Evolutionary conservation across 2,113 vertebrate genomes (phyloP).

Genomic region (Orthonyx spaldingii): DNA sequence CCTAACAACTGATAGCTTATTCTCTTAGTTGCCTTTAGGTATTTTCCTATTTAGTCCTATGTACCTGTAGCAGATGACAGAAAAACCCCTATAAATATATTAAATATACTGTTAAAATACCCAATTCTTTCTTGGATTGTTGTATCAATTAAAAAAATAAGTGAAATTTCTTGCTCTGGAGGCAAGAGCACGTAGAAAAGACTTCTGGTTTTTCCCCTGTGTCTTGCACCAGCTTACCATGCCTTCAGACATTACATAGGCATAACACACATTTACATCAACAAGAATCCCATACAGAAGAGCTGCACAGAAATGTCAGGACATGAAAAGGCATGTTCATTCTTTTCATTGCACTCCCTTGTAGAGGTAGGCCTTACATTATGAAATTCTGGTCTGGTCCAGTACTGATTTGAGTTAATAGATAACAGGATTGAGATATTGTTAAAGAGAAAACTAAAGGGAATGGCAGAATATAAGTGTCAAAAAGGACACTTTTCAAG

Average conservation of each 20-base stretch:
- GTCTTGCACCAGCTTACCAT: background rate
- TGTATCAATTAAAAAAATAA: background rate
- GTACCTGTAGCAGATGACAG: background rate
- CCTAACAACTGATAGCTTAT: background rate
- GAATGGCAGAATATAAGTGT: background rate
- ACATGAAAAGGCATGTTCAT: background rate
- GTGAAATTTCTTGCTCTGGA: background rate
- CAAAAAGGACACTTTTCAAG: background rate
- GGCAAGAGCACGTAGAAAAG: background rate
- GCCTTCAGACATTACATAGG: background rate
- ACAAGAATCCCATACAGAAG: background rate
- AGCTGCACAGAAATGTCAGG: background rate
- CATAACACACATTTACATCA: background rate
- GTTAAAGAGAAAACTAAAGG: background rate
- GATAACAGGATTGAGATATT: background rate
- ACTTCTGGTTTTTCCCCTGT: background rate
- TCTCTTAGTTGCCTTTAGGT: background rate
- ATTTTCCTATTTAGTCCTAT: background rate
- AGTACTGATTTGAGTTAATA: background rate
- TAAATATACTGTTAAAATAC: background rate
- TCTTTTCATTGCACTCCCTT: background rate
- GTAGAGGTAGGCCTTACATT: background rate
- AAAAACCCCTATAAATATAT: background rate
- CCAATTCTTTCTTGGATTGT: background rate
- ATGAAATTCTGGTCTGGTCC: background rate